Conservation (phyloP, 2,888 invertebrate species). For the Sesia bembeciformis region DNA sequence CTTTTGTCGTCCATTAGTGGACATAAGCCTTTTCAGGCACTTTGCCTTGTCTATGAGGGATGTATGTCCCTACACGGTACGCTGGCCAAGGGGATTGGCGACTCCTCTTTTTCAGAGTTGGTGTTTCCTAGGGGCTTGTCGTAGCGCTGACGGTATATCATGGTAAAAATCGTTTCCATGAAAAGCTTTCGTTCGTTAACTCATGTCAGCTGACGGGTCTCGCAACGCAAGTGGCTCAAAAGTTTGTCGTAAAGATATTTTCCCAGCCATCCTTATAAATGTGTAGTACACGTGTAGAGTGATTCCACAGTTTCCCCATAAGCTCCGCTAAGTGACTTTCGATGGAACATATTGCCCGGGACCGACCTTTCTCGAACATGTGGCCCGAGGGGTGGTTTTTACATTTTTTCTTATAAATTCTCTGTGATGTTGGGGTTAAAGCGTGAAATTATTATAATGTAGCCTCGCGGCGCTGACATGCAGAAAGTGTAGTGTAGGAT, state of each 20-base stretch:
- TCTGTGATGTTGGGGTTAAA: conserved; percentile 16
- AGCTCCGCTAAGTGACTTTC: conserved; percentile 58
- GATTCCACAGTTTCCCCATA: conserved; percentile 19
- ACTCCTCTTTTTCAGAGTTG: too few relatives aligned
- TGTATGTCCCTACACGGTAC: too few relatives aligned
- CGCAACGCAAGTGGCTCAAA: neutral
- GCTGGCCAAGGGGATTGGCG: too few relatives aligned
- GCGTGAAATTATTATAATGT: conserved; percentile 5
- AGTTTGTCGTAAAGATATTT: conserved; percentile 1
- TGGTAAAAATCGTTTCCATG: too few relatives aligned
- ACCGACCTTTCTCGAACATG: conserved; percentile 28
- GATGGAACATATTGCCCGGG: conserved; percentile 54
- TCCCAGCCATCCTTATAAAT: conserved; percentile 3
- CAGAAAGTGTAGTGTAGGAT: neutral
- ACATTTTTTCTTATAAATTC: conserved; percentile 53
- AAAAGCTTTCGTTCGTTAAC: too few relatives aligned
- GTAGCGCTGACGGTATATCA: too few relatives aligned
- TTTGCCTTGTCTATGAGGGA: too few relatives aligned
- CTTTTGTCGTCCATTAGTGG: too few relatives aligned
- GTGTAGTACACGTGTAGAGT: conserved; percentile 5
- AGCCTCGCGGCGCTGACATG: neutral
- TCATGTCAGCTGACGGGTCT: too few relatives aligned
- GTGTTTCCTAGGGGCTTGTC: too few relatives aligned
- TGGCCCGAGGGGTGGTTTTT: conserved; percentile 43
- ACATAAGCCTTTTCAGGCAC: too few relatives aligned